Evolutionary conservation across 2,888 invertebrate species (phyloP), one percentile per base, ranked within the genome.

Genomic region (Argyresthia albistria): DNA sequence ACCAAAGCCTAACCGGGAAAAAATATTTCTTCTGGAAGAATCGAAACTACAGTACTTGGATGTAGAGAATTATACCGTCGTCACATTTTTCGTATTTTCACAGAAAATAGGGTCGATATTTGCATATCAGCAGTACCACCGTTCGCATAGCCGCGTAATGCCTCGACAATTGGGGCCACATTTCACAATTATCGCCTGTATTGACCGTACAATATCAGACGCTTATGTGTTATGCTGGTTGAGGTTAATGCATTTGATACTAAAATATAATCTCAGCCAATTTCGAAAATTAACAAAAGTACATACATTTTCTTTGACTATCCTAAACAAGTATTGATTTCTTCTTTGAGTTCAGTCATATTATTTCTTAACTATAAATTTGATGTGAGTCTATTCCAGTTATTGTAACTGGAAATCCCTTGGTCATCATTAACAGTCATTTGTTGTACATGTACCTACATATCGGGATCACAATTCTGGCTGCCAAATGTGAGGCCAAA

Each of bases 141-240:
- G 76, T 76, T 72, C 42, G 35, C 81, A 81, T 80, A 82, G 81
- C 82, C 71, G 70, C 60, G 70, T 80, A 82, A 83, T 81, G 75
- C 78, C 62, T 68, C 75, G 76, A 82, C 82, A 84, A 81, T 83
- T 76, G 80, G 72, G 71, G 73, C 73, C 70, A 79, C 76, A 83
- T 80, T 78, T 84, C 84, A 84, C 83, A 84, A 83, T 83, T 80
- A 86, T 84, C 78, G 77, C 68, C 82, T 81, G 82, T 82, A 82
- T 82, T 80, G 79, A 80, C 76, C 69, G 80, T 72, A 75, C 76
- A 75, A 73, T 78, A 82, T 82, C 76, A 74, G 74, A 69, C 72
- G 79, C 76, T 73, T 67, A 53, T 62, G 59, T 66, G 57, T 51
- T 55, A 58, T 59, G 67, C 73, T 53, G 59, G 59, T 57, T 73